These are phyloP conservation scores for Zoanthus solanderi DNA, from an alignment of 92 coral and sea anemone genomes.

Conservation along the genomic window DNA sequence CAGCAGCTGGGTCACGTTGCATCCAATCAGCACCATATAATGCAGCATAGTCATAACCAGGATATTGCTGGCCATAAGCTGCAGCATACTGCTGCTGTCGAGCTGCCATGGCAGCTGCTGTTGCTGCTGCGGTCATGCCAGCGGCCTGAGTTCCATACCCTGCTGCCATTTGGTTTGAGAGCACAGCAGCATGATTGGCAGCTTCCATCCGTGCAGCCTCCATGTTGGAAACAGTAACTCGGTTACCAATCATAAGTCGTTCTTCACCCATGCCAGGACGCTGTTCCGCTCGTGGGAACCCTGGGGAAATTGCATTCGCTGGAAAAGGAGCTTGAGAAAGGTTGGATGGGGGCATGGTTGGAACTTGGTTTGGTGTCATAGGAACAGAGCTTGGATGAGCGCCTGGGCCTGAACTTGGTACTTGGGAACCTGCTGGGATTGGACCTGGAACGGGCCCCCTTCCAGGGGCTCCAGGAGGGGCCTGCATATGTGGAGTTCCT, in stretches of 20 bases:
- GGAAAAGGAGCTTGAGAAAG: conserved; percentile 43
- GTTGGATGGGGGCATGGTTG: conserved; percentile 39
- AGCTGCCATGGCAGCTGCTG: conserved; percentile 84
- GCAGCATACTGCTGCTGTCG: conserved; percentile 78
- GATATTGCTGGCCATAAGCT: conserved; percentile 79
- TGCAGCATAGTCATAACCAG: conserved; percentile 80
- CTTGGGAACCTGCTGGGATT: conserved; percentile 35
- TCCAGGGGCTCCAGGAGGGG: conserved; percentile 37
- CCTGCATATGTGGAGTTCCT: conserved; percentile 50
- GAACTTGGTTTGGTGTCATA: conserved; percentile 32
- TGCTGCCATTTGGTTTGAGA: conserved; percentile 63
- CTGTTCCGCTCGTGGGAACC: conserved; percentile 36
- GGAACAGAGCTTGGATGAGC: conserved; percentile 39
- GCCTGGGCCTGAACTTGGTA: conserved; percentile 42
- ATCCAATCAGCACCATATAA: conserved; percentile 85
- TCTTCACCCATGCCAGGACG: conserved; percentile 53
- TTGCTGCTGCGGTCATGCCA: conserved; percentile 85
- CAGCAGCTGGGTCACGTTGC: conserved; percentile 65
- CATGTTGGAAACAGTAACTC: conserved; percentile 89
- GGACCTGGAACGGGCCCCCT: conserved; percentile 45
- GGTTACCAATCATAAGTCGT: conserved; percentile 82
- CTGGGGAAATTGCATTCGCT: conserved; percentile 27
- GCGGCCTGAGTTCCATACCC: conserved; percentile 68
- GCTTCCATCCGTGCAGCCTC: conserved; percentile 67
- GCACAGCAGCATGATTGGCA: conserved; percentile 61